phyloP scores from a whole-genome alignment of 2,797 vertebrate species.

The Enteromius radiatus region DNA sequence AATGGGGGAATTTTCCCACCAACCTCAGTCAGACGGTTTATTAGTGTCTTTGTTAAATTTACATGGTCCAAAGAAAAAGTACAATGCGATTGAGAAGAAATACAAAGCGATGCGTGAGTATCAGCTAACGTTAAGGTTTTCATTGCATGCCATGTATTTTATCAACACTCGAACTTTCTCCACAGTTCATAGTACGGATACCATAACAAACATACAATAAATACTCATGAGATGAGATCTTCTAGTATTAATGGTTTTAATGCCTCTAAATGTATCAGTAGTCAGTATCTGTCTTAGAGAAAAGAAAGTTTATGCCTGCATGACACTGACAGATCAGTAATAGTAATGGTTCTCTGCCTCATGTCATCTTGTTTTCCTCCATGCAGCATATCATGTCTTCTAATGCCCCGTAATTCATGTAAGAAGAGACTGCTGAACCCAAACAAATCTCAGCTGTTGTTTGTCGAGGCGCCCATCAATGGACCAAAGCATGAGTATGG shows the following conservation, averaged over 20 bases:
- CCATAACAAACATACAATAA: not conserved
- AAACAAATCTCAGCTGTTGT: constrained; percentile 80
- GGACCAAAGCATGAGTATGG: constrained; percentile 75
- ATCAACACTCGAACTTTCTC: not conserved
- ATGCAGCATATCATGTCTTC: constrained; percentile 59
- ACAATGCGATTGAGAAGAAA: constrained; percentile 13
- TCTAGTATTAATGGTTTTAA: not conserved
- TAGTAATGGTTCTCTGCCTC: not conserved
- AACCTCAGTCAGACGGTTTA: not conserved
- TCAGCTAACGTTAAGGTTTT: not conserved
- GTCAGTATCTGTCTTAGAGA: not conserved
- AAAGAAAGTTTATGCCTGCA: not conserved
- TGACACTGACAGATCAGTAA: not conserved
- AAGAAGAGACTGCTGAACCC: constrained; percentile 63
- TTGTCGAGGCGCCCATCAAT: constrained; percentile 79
- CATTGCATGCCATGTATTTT: not conserved
- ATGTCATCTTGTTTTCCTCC: not conserved
- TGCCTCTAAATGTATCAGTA: not conserved
- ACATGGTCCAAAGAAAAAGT: not conserved
- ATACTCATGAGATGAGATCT: not conserved
- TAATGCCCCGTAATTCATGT: constrained; percentile 86
- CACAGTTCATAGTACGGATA: not conserved
- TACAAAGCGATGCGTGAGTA: constrained; percentile 17
- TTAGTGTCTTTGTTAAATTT: not conserved
- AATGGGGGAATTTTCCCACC: not conserved